Evolutionary conservation across 2,888 invertebrate species (phyloP).

Genomic region (Papilio gigon): DNA sequence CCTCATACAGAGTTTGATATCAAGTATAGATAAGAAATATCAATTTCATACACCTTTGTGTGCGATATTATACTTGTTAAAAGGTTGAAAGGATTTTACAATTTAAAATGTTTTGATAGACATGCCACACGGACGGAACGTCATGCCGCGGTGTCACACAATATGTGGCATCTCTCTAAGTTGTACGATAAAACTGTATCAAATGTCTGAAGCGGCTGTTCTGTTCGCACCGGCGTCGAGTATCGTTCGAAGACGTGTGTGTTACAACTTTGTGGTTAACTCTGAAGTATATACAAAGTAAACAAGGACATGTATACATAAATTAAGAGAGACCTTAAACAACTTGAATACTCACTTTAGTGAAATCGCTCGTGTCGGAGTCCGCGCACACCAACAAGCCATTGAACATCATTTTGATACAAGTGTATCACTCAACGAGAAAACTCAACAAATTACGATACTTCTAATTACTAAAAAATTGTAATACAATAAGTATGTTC

Average conservation of each 20-base stretch:
- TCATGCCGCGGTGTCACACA: neutral
- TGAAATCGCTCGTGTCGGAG: slow-evolving; percentile 72
- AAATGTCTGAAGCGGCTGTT: neutral
- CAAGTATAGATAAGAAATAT: too few species aligned
- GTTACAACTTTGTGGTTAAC: neutral
- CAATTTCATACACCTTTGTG: neutral
- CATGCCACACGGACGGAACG: neutral
- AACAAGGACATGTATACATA: neutral
- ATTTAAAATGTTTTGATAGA: neutral
- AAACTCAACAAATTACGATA: slow-evolving; percentile 38
- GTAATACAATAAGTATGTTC: neutral
- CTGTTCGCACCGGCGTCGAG: neutral
- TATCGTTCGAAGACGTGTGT: neutral
- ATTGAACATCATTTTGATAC: slow-evolving; percentile 72
- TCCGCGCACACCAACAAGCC: slow-evolving; percentile 70
- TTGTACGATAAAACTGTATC: neutral
- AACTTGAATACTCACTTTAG: slow-evolving; percentile 62
- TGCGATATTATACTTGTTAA: neutral
- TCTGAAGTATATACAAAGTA: neutral
- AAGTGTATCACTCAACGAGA: slow-evolving; percentile 39
- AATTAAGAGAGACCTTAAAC: neutral
- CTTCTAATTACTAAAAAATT: slow-evolving; percentile 14
- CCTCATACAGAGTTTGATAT: too few species aligned
- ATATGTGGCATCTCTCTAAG: neutral
- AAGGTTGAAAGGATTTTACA: neutral